Evolutionary conservation across 2,888 invertebrate genomes (phyloP).

Genomic region (Agonopterix subpropinquella): DNA sequence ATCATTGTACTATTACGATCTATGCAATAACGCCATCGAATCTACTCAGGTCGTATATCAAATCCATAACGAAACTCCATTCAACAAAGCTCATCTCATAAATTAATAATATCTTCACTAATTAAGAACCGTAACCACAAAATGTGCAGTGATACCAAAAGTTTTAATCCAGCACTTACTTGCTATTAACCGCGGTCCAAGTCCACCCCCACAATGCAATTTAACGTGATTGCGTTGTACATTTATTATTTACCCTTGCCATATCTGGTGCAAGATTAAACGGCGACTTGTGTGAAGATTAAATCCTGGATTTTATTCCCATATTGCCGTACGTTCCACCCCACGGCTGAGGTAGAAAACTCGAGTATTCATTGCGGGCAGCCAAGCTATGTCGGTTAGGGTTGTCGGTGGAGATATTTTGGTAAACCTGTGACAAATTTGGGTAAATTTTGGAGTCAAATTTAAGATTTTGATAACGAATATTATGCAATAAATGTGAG

Average conservation of each 20-base stretch:
- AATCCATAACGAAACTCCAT: background rate
- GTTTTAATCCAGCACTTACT: slow-evolving; percentile 7
- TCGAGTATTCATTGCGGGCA: slow-evolving; percentile 70
- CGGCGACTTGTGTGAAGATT: slow-evolving; percentile 66
- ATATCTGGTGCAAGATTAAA: slow-evolving; percentile 70
- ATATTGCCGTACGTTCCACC: slow-evolving; percentile 64
- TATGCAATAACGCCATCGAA: too few species aligned
- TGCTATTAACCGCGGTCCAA: slow-evolving; percentile 5
- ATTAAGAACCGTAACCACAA: slow-evolving; percentile 5
- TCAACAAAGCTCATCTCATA: background rate
- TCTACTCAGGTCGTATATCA: too few species aligned
- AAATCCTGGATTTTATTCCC: slow-evolving; percentile 71
- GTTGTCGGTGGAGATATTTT: slow-evolving; percentile 33
- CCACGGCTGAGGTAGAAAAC: slow-evolving; percentile 60
- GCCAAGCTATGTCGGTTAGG: slow-evolving; percentile 47
- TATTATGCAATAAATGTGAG: slow-evolving; percentile 7
- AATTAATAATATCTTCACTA: background rate
- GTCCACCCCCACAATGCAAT: slow-evolving; percentile 47
- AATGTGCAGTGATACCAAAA: slow-evolving; percentile 3
- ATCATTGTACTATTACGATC: too few species aligned
- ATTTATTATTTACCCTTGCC: slow-evolving; percentile 68
- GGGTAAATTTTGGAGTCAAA: slow-evolving; percentile 1
- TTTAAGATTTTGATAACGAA: slow-evolving; percentile 4
- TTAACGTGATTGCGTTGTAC: slow-evolving; percentile 57
- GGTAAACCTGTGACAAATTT: slow-evolving; percentile 17